phyloP scores from a whole-genome alignment of 2,888 invertebrate genomes.

The Hypena proboscidalis region DNA sequence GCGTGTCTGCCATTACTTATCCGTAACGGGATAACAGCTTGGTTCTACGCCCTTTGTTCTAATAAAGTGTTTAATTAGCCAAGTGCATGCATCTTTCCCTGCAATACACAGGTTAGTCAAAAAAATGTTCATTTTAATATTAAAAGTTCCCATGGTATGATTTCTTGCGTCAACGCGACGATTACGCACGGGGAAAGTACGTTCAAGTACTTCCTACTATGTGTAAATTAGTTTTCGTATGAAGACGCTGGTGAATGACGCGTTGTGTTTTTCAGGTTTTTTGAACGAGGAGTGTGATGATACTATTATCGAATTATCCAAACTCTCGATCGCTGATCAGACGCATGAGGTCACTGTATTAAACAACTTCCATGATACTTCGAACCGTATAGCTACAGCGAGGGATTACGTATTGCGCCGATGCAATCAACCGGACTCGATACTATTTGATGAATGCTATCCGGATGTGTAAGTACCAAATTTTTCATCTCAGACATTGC shows the following conservation, averaged over 20 bases:
- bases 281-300: conserved; percentile 85
- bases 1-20: conserved; percentile 76
- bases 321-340: conserved; percentile 79
- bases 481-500: conserved; percentile 5
- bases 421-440: conserved; percentile 87
- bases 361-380: conserved; percentile 73
- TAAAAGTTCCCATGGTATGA: conserved; percentile 38
- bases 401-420: conserved; percentile 86
- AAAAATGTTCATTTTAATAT: conserved; percentile 22
- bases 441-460: conserved; percentile 88
- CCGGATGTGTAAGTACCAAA: conserved; percentile 84
- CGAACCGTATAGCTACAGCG: conserved; percentile 68
- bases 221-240: conserved; percentile 59
- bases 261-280: conserved; percentile 71
- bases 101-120: conserved; percentile 82
- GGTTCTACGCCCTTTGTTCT: conserved; percentile 80
- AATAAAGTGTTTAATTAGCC: conserved; percentile 80
- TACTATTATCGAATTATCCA: conserved; percentile 82
- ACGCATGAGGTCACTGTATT: conserved; percentile 74
- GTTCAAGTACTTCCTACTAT: conserved; percentile 74
- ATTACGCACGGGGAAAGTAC: conserved; percentile 78
- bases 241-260: conserved; percentile 47
- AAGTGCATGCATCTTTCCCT: conserved; percentile 86
- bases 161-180: conserved; percentile 53
- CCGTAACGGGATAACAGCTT: conserved; percentile 84